Evolutionary conservation across 2,888 invertebrate species (phyloP).

Genomic region (Eudemis profundana): DNA sequence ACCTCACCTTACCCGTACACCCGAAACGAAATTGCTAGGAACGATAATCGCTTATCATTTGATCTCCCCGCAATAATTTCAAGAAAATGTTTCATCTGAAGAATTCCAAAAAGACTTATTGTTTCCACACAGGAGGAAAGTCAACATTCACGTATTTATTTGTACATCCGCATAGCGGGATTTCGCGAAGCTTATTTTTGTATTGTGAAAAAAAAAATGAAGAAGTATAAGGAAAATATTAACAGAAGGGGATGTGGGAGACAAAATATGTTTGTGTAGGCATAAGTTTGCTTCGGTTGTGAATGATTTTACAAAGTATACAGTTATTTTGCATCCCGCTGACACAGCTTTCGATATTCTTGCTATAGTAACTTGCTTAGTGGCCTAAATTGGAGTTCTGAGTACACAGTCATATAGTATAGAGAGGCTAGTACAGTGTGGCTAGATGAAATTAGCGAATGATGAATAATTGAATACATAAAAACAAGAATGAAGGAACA

Average conservation of each 20-base stretch:
- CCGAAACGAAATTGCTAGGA: neutral
- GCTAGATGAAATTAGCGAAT: too few species aligned
- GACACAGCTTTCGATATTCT: neutral
- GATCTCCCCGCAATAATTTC: neutral
- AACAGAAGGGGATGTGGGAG: slow-evolving; percentile 18
- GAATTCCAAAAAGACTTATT: neutral
- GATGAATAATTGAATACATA: too few species aligned
- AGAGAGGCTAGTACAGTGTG: too few species aligned
- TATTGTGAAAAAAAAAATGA: slow-evolving; percentile 31
- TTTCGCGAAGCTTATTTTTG: slow-evolving; percentile 31
- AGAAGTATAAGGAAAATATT: slow-evolving; percentile 31
- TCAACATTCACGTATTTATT: slow-evolving; percentile 18
- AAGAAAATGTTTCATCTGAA: neutral
- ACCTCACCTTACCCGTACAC: neutral
- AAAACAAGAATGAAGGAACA: too few species aligned
- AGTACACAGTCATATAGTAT: too few species aligned
- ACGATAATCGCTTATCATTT: neutral
- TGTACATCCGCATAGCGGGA: slow-evolving; percentile 10
- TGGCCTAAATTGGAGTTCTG: neutral
- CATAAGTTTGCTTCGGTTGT: slow-evolving; percentile 29
- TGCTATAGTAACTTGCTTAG: neutral
- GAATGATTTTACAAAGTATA: slow-evolving; percentile 19
- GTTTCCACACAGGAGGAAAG: neutral
- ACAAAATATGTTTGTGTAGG: slow-evolving; percentile 31
- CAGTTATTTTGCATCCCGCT: neutral